Evolutionary conservation across 2,797 vertebrate species (phyloP).

Genomic region (Rhinogobio ventralis): DNA sequence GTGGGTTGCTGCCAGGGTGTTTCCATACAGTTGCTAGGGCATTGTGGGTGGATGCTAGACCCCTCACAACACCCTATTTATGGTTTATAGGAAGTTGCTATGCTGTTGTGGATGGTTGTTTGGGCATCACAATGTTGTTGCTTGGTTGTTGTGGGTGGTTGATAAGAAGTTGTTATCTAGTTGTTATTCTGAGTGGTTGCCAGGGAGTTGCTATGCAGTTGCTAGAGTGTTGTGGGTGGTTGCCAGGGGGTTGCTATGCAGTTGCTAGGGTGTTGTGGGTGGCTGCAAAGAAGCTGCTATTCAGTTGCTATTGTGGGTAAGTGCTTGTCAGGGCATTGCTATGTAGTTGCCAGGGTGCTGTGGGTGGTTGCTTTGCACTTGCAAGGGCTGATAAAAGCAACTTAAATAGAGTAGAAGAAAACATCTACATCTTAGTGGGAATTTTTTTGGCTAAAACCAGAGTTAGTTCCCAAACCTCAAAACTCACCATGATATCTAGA

Average conservation of each 20-base stretch:
- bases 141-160: background rate
- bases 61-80: no score
- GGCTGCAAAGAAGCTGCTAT: background rate
- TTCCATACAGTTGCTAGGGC: background rate
- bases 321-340: background rate
- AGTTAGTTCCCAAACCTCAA: conserved; percentile 4
- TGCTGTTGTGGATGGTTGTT: background rate
- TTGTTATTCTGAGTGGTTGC: background rate
- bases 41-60: background rate
- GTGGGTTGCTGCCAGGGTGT: background rate
- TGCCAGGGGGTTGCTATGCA: background rate
- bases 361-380: background rate
- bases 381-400: background rate
- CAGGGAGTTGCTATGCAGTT: background rate
- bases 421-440: background rate
- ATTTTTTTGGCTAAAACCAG: background rate
- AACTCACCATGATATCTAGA: conserved; percentile 5
- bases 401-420: background rate
- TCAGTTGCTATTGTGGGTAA: background rate
- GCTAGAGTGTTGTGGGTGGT: background rate
- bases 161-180: background rate
- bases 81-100: background rate
- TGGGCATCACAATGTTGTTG: background rate
- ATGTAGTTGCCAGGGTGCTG: background rate
- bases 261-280: background rate